Percentiles rank a stretch among this genome's conserved stretches.
These are phyloP conservation scores for Polyommatus iphigenia DNA, from an alignment of 2,888 invertebrate genomes.

Conservation along the genomic window DNA sequence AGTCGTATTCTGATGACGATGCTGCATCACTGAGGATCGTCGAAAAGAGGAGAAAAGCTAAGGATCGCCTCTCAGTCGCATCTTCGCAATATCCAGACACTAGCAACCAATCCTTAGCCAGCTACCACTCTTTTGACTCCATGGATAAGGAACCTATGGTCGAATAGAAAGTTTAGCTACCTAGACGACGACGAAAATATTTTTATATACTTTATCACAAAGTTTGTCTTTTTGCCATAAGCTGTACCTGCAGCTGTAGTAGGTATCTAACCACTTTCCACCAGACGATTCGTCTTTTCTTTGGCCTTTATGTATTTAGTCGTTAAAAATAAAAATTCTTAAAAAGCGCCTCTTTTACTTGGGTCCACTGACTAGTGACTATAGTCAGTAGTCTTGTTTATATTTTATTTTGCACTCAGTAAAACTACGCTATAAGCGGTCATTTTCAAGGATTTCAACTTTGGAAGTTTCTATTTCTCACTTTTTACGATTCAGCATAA, in stretches of 20 bases:
- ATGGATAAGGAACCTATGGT: conserved; percentile 55
- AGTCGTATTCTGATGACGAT: not conserved
- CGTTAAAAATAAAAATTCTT: not conserved
- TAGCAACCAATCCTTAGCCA: conserved; percentile 46
- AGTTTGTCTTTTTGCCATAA: not conserved
- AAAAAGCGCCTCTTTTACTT: not conserved
- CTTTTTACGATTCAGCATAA: not conserved
- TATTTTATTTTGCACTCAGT: not conserved
- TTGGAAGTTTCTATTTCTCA: not conserved
- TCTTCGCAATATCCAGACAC: conserved; percentile 38
- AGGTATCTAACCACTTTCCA: not conserved
- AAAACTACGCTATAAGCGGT: not conserved
- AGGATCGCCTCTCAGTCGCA: not conserved
- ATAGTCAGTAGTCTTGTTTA: not conserved
- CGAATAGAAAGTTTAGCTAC: not conserved
- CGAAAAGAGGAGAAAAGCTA: not conserved
- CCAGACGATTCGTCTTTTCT: not conserved
- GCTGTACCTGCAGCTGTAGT: not conserved
- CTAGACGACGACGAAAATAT: not conserved
- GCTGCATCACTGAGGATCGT: not conserved
- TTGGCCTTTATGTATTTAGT: not conserved
- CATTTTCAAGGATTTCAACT: not conserved
- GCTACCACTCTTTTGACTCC: conserved; percentile 50
- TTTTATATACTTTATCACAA: not conserved
- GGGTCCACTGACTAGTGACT: not conserved